These are phyloP conservation scores for Sphaerophoria rueppellii DNA, from an alignment of 2,888 invertebrate genomes.

Conservation along the genomic window DNA sequence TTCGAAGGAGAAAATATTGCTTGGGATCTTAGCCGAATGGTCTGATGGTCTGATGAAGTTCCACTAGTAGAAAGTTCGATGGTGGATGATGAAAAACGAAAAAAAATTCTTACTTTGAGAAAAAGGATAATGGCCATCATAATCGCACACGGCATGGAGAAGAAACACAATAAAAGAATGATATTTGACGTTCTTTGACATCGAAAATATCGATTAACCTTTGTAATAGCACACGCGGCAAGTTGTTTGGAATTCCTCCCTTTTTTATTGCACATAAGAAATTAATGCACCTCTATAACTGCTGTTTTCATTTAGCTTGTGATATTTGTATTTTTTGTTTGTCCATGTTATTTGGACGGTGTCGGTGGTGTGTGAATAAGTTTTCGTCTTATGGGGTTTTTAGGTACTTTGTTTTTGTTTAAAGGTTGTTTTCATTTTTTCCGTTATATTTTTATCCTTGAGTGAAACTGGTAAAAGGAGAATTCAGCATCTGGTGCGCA, in stretches of 20 bases:
- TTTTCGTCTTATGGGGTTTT: not conserved
- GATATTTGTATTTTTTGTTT: not conserved
- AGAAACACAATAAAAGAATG: not conserved
- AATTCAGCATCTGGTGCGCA: not conserved
- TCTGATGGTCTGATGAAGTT: constrained; percentile 24
- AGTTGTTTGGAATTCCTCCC: constrained; percentile 27
- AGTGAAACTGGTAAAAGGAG: not conserved
- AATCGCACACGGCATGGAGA: not conserved
- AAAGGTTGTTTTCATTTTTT: not conserved
- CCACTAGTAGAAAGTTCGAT: constrained; percentile 12
- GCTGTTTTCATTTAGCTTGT: not conserved
- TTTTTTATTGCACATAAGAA: not conserved
- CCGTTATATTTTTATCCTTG: not conserved
- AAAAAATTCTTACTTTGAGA: not conserved
- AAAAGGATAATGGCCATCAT: not conserved
- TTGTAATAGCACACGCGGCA: constrained; percentile 21
- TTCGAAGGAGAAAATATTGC: not conserved
- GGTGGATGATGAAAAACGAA: not conserved
- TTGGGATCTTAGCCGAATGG: not conserved
- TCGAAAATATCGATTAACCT: constrained; percentile 52
- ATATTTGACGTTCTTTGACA: constrained; percentile 48
- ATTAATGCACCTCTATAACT: not conserved
- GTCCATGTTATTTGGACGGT: not conserved
- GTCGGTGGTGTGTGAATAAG: not conserved
- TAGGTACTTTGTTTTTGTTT: not conserved